phyloP scores from a whole-genome alignment of 2,797 vertebrate genomes.

The Pristis pectinata region DNA sequence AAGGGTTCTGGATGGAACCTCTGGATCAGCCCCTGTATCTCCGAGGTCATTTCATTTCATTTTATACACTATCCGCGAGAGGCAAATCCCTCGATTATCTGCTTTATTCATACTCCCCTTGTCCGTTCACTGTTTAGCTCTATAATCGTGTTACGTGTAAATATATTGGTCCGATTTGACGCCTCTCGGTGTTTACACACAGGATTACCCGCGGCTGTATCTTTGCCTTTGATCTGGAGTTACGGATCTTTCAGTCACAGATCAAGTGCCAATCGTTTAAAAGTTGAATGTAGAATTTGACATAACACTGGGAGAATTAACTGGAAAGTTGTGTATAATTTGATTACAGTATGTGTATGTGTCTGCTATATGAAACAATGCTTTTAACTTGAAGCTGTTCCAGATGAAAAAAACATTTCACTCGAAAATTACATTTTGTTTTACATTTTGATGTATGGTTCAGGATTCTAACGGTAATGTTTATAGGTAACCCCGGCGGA shows the following conservation, averaged over 20 bases:
- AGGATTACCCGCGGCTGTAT: not conserved
- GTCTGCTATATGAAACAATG: not conserved
- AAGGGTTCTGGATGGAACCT: not conserved
- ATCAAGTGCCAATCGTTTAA: not conserved
- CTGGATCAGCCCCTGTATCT: not conserved
- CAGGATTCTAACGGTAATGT: not conserved
- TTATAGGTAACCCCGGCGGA: not conserved
- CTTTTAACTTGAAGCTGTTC: not conserved
- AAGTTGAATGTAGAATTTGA: not conserved
- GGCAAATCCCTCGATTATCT: slow-evolving; percentile 9
- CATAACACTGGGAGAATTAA: not conserved
- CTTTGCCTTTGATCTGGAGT: slow-evolving; percentile 20
- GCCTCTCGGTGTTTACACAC: slow-evolving; percentile 2
- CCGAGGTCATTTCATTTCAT: not conserved
- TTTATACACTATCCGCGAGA: not conserved
- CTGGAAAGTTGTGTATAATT: not conserved
- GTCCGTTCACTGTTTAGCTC: slow-evolving; percentile 26
- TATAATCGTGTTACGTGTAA: slow-evolving; percentile 30
- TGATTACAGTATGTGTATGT: not conserved
- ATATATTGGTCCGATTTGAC: not conserved
- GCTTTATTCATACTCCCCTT: not conserved
- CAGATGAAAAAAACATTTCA: not conserved
- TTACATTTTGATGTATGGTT: not conserved
- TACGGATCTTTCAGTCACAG: not conserved
- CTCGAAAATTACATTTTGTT: not conserved